phyloP scores from a whole-genome alignment of 2,888 invertebrate genomes.

The Acleris cristana region DNA sequence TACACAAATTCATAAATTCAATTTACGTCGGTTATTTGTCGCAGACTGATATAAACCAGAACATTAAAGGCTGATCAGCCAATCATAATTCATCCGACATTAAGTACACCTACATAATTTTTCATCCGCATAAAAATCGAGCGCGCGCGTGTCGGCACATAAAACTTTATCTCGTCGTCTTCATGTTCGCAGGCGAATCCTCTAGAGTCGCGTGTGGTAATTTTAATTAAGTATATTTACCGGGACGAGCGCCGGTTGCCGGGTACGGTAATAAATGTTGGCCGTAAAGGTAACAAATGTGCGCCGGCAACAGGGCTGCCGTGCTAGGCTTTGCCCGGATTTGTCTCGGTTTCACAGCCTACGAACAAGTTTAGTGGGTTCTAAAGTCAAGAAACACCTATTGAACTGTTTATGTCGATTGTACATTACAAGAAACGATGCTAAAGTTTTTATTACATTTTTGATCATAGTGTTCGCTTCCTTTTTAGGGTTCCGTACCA shows the following conservation, averaged over 20 bases:
- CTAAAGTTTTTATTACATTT: background rate
- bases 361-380: background rate
- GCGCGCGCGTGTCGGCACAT: constrained; percentile 23
- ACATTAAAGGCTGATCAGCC: background rate
- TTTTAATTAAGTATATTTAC: constrained; percentile 81
- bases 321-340: constrained; percentile 19
- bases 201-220: constrained; percentile 68
- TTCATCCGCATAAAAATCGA: constrained; percentile 22
- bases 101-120: constrained; percentile 26
- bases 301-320: constrained; percentile 46
- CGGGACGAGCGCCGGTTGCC: constrained; percentile 61
- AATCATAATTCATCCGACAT: constrained; percentile 19
- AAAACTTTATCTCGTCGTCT: constrained; percentile 65
- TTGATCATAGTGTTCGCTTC: background rate
- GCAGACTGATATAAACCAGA: too few relatives aligned
- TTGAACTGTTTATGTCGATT: background rate
- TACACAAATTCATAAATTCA: constrained; percentile 20
- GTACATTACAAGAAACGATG: background rate
- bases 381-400: background rate
- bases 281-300: constrained; percentile 75
- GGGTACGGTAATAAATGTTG: constrained; percentile 69
- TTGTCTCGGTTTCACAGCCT: constrained; percentile 26
- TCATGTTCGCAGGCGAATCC: constrained; percentile 60
- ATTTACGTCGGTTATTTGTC: constrained; percentile 7
- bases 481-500: too few relatives aligned